These are phyloP conservation scores for Diprion similis DNA, from an alignment of 1,140 invertebrate species.

Conservation along the genomic window DNA sequence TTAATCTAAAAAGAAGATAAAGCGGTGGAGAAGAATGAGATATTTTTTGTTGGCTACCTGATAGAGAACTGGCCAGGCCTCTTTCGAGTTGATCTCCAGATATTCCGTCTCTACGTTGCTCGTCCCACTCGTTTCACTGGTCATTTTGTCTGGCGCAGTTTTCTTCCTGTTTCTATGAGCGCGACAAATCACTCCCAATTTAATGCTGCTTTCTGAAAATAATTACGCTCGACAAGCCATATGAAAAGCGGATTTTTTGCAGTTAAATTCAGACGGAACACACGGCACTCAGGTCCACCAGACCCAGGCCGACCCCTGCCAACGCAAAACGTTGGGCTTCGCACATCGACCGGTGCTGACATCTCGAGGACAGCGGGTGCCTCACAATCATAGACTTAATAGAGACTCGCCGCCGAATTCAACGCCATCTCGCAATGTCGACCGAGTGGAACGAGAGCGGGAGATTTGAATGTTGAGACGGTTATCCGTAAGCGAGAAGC, in stretches of 20 bases:
- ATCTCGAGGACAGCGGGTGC: neutral
- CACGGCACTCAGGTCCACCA: neutral
- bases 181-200: conserved; percentile 1
- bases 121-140: conserved; percentile 39
- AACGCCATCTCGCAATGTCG: too few species aligned
- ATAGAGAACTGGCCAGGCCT: conserved; percentile 70
- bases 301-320: neutral
- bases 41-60: conserved; percentile 62
- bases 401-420: neutral
- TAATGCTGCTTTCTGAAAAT: neutral
- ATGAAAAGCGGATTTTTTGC: neutral
- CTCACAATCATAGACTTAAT: too few species aligned
- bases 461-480: too few species aligned
- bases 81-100: conserved; percentile 67
- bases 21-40: neutral
- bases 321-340: neutral
- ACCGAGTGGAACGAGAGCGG: too few species aligned
- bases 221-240: neutral
- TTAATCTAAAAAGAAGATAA: neutral
- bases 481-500: too few species aligned
- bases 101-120: conserved; percentile 74
- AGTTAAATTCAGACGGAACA: conserved; percentile 2
- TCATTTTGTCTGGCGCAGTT: neutral
- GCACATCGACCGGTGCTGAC: neutral
- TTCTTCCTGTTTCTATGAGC: neutral